Conservation (phyloP, 2,888 invertebrate species). For the Zele albiditarsus region DNA sequence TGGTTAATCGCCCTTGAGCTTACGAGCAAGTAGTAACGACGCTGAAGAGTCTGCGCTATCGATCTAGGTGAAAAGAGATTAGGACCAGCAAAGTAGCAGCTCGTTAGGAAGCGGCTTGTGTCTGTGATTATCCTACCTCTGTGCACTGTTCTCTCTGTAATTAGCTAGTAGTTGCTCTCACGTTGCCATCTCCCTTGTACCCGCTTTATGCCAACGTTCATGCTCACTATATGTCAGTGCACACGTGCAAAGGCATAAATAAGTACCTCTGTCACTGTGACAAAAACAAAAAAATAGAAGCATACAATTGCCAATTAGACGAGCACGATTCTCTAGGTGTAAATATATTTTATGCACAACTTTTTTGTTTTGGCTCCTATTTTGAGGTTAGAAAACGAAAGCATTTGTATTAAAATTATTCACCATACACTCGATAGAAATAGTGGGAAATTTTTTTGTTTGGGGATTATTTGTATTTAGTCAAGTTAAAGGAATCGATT, state of each 20-base stretch:
- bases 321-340: background rate
- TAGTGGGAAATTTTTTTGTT: too few relatives aligned
- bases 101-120: conserved; percentile 53
- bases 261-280: conserved; percentile 6
- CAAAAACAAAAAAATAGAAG: background rate
- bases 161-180: conserved; percentile 46
- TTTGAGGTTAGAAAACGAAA: too few relatives aligned
- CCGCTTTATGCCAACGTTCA: background rate
- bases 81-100: conserved; percentile 51
- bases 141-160: conserved; percentile 45
- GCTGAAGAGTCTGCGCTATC: conserved; percentile 20
- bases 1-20: conserved; percentile 18
- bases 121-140: conserved; percentile 52
- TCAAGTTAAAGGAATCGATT: too few relatives aligned
- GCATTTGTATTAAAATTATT: too few relatives aligned
- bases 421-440: too few relatives aligned
- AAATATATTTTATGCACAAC: background rate
- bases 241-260: conserved; percentile 29
- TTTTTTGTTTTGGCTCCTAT: background rate
- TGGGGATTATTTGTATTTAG: too few relatives aligned
- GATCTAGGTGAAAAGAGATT: conserved; percentile 50
- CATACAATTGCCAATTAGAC: background rate
- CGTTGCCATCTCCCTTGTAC: background rate
- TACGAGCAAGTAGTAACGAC: conserved; percentile 9
- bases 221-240: conserved; percentile 6